Conservation (phyloP, 2,888 invertebrate genomes). For the Sceliomorpha sp. region DNA sequence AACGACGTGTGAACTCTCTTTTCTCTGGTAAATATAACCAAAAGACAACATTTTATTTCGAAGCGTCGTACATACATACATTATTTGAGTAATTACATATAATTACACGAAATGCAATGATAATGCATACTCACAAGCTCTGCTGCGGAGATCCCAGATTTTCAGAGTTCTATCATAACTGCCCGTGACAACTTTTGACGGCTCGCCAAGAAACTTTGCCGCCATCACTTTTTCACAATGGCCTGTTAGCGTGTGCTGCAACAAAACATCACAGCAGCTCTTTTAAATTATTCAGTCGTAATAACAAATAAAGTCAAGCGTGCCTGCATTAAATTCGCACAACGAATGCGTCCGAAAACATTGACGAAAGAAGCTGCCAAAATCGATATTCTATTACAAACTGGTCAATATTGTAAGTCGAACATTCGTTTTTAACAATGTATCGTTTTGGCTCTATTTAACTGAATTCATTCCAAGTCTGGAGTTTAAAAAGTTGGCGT, state of each 20-base stretch:
- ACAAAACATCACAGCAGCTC: constrained; percentile 69
- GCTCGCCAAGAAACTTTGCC: constrained; percentile 96
- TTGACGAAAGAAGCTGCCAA: no score
- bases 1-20: no score
- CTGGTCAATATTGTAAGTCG: no score
- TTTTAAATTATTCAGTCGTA: constrained; percentile 36
- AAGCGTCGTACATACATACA: no score
- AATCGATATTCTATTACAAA: no score
- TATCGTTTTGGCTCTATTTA: no score
- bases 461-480: no score
- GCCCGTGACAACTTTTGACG: constrained; percentile 96
- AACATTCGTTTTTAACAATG: no score
- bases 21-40: no score
- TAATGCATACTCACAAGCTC: constrained; percentile 86
- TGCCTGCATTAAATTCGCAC: constrained; percentile 2
- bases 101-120: constrained; percentile 15
- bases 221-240: constrained; percentile 99
- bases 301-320: constrained; percentile 19
- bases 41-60: no score
- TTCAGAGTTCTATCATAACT: constrained; percentile 99
- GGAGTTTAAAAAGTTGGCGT: no score
- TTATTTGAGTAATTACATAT: background rate
- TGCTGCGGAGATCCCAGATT: constrained; percentile 98
- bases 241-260: constrained; percentile 94
- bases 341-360: no score